A percentile compares a stretch with the other conserved stretches of the same genome.
Evolutionary conservation across 2,888 invertebrate species (phyloP).

Genomic region (Cryptocephalus moraei): DNA sequence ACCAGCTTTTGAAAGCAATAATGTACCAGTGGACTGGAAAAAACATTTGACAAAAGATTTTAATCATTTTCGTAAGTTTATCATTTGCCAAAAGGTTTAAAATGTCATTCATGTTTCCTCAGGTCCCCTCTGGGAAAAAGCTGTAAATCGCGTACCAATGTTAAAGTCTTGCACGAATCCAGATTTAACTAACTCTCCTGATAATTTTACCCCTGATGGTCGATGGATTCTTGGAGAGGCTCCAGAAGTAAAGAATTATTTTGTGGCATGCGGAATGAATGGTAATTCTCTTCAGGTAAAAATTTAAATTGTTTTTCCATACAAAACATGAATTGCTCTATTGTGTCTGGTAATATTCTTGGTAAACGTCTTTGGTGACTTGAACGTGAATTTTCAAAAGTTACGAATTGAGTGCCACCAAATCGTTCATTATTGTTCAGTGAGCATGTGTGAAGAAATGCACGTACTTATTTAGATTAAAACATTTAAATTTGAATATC

Average conservation of each 20-base stretch:
- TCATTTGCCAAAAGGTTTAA: neutral
- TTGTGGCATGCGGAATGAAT: constrained; percentile 64
- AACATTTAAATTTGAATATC: too few relatives aligned
- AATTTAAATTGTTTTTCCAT: neutral
- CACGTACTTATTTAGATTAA: too few relatives aligned
- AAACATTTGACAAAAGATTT: constrained; percentile 46
- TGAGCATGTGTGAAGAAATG: too few relatives aligned
- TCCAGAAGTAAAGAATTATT: constrained; percentile 59
- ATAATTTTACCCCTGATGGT: constrained; percentile 63
- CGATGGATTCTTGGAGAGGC: constrained; percentile 59
- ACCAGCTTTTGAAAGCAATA: constrained; percentile 46
- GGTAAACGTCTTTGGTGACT: too few relatives aligned
- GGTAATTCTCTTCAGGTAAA: constrained; percentile 50
- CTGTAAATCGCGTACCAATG: constrained; percentile 45
- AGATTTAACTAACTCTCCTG: constrained; percentile 51
- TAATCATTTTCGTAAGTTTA: constrained; percentile 49
- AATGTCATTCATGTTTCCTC: constrained; percentile 3
- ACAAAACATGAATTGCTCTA: too few relatives aligned
- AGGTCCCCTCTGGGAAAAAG: constrained; percentile 45
- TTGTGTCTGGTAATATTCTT: too few relatives aligned
- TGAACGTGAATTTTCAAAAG: too few relatives aligned
- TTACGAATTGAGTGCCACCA: too few relatives aligned
- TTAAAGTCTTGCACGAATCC: constrained; percentile 42
- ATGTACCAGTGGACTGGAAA: constrained; percentile 42
- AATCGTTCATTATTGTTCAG: neutral